phyloP scores from a whole-genome alignment of 2,113 vertebrate genomes.

The Rhinolophus ferrumequinum region DNA sequence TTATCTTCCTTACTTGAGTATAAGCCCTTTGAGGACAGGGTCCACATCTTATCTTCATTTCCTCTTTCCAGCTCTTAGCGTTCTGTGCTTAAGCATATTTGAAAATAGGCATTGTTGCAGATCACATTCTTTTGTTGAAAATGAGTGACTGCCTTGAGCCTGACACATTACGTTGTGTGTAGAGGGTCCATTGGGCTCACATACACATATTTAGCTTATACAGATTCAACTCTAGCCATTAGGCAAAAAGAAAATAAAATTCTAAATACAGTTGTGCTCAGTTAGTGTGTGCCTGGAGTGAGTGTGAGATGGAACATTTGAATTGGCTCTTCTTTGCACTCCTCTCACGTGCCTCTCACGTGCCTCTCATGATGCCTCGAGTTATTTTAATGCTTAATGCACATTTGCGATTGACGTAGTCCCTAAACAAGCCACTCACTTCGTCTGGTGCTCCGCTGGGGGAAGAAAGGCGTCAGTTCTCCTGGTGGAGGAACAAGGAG shows the following conservation, averaged over 20 bases:
- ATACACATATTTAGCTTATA: not conserved
- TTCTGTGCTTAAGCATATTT: not conserved
- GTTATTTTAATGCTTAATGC: not conserved
- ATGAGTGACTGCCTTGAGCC: not conserved
- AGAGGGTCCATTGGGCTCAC: not conserved
- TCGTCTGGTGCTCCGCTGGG: not conserved
- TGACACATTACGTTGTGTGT: not conserved
- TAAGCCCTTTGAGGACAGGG: conserved; percentile 27
- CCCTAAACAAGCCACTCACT: not conserved
- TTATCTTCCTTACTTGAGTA: conserved; percentile 39
- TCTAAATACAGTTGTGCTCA: not conserved
- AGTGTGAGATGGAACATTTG: not conserved
- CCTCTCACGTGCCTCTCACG: not conserved
- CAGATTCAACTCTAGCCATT: not conserved
- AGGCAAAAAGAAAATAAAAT: not conserved
- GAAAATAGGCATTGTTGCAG: not conserved
- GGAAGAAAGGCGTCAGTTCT: not conserved
- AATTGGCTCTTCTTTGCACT: not conserved
- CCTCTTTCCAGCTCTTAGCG: not conserved
- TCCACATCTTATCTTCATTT: conserved; percentile 60
- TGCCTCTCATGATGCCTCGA: not conserved
- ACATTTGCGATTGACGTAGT: not conserved
- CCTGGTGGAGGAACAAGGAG: not conserved
- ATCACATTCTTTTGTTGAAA: not conserved
- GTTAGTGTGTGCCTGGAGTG: not conserved